Evolutionary conservation across 53 echinoderm and acorn worm genomes (phyloP), one percentile per base, ranked within the genome.

Genomic region (Antedon mediterranea): DNA sequence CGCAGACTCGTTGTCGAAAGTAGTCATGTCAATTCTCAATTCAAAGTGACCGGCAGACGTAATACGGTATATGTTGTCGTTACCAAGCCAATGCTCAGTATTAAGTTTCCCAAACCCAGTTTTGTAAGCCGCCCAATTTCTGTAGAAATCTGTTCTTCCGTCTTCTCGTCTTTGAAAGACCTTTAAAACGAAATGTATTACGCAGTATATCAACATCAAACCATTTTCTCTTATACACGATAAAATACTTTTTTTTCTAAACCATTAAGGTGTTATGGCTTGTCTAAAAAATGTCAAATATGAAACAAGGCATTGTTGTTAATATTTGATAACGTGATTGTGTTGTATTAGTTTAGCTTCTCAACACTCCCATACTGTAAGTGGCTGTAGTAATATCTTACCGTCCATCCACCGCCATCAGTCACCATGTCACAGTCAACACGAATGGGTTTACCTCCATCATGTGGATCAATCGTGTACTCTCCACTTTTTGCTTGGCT

Each of bases 11-110:
- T 79, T 83, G 14, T 90, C 83, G 72, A 82, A 90, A 73, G 87
- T 85, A n/a, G 82, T 72, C 30, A 90, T 34, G 28, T 90, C 90
- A n/a, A 90, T 74, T 11, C 85, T 44, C 8, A 90, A 43, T n/a
- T 85, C 32, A 81, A 87, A 90, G 33, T 76, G 44, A 14, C 80
- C 79, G 74, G 82, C 82, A 0, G 80, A 80, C 4, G 90, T 82
- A 23, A 90, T 30, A 33, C 77, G 77, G 71, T 87, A 81, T 9
- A 90, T 75, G 31, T 85, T 90, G 2, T 90, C 90, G 43, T 87
- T 87, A 26, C 90, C 90, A 7, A 87, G 42, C 90, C 90, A 90
- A 80, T 79, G 84, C 33, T 90, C 90, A 0, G 79, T 80, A 81
- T 87, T 87, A 57, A 83, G 71, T 34, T 85, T 83, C 7, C 90